Conservation (phyloP, 1,140 invertebrate genomes). For the Drusus annulatus region DNA sequence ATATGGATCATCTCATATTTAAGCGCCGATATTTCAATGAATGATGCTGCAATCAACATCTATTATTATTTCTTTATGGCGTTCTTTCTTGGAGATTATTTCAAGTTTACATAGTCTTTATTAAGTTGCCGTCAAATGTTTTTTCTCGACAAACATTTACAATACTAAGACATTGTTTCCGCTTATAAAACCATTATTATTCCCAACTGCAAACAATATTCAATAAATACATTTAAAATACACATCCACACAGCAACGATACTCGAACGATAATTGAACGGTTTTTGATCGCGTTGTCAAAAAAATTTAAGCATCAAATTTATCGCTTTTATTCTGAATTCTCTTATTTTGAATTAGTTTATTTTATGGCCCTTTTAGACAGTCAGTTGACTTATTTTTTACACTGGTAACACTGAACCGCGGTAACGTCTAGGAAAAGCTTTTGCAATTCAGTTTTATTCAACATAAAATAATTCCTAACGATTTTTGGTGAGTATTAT, state of each 20-base stretch:
- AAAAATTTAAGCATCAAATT: not conserved
- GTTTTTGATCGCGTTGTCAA: too few species aligned
- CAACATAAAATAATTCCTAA: too few species aligned
- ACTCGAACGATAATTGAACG: too few species aligned
- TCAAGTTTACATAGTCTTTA: not conserved
- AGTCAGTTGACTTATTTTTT: not conserved
- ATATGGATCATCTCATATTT: not conserved
- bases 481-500: too few species aligned
- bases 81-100: not conserved
- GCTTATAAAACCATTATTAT: not conserved
- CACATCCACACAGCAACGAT: too few species aligned
- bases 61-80: too few species aligned
- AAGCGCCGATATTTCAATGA: too few species aligned
- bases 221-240: not conserved
- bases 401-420: not conserved
- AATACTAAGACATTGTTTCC: not conserved
- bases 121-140: not conserved
- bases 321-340: not conserved
- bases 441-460: too few species aligned
- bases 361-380: too few species aligned
- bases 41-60: too few species aligned
- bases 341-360: too few species aligned
- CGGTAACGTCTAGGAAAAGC: too few species aligned
- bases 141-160: slow-evolving; percentile 11
- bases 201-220: not conserved